Conservation (phyloP, 2,888 invertebrate species). For the Drosophila buzzatii region DNA sequence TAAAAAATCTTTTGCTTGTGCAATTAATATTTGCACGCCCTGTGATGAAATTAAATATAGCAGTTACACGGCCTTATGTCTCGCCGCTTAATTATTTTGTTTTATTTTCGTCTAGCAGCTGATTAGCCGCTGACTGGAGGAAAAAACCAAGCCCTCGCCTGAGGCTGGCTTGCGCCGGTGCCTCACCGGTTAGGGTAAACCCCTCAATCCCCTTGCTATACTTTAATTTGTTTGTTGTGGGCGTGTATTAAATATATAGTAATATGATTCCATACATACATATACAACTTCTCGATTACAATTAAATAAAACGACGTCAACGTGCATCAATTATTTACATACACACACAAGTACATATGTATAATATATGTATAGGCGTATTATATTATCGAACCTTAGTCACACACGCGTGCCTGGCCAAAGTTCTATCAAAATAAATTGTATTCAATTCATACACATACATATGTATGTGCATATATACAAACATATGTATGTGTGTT, state of each 20-base stretch:
- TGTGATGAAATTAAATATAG: constrained; percentile 67
- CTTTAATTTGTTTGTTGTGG: constrained; percentile 15
- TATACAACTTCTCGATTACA: constrained; percentile 30
- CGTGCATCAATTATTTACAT: constrained; percentile 26
- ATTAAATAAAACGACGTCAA: constrained; percentile 8
- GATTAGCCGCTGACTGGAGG: constrained; percentile 33
- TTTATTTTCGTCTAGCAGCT: constrained; percentile 43
- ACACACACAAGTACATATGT: too few relatives aligned
- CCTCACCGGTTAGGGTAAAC: background rate
- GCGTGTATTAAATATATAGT: constrained; percentile 21
- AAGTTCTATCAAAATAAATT: constrained; percentile 43
- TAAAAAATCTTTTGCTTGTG: constrained; percentile 14
- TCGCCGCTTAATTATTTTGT: constrained; percentile 12
- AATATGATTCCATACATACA: constrained; percentile 6
- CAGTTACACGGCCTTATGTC: constrained; percentile 48
- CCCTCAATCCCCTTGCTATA: background rate
- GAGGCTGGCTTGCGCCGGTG: constrained; percentile 6
- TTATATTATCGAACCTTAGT: constrained; percentile 23
- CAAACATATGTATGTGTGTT: too few relatives aligned
- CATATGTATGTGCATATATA: background rate
- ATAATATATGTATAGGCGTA: background rate
- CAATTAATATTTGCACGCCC: constrained; percentile 25
- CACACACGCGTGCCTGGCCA: constrained; percentile 30
- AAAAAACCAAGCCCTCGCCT: constrained; percentile 44
- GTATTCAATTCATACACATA: background rate